phyloP scores from a whole-genome alignment of 2,888 invertebrate genomes.

The Lysandra bellargus region DNA sequence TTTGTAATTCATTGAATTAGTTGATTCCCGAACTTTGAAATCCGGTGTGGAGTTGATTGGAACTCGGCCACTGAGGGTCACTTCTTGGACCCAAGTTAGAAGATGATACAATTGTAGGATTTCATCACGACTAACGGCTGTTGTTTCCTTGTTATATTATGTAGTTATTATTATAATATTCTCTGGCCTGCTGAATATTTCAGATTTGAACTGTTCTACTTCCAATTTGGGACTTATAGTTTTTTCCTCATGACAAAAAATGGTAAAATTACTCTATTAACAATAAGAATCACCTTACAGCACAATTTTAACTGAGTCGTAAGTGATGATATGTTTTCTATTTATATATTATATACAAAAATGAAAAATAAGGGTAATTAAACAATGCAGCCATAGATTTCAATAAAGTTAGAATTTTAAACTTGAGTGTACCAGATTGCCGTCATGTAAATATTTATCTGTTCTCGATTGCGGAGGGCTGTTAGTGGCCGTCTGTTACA shows the following conservation, averaged over 20 bases:
- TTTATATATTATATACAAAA: background rate
- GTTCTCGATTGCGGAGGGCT: slow-evolving; percentile 45
- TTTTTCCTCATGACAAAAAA: no score
- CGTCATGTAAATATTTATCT: slow-evolving; percentile 67
- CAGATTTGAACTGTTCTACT: no score
- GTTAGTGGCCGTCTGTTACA: slow-evolving; percentile 37
- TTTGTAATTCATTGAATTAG: slow-evolving; percentile 41
- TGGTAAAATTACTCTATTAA: no score
- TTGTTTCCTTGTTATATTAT: no score
- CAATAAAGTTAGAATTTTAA: slow-evolving; percentile 71
- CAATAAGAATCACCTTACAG: no score
- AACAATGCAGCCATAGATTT: slow-evolving; percentile 46
- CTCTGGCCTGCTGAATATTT: no score
- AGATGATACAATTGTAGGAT: background rate
- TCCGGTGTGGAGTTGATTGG: slow-evolving; percentile 11
- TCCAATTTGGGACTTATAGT: no score
- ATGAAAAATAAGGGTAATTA: slow-evolving; percentile 29
- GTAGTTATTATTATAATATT: no score
- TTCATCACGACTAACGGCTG: background rate
- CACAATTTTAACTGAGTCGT: no score
- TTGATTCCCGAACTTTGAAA: slow-evolving; percentile 34
- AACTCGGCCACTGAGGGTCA: background rate
- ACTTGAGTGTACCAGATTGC: slow-evolving; percentile 58
- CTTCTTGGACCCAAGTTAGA: background rate
- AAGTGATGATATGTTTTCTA: background rate